Percentiles rank a stretch among this genome's conserved stretches.
phyloP scores from a whole-genome alignment of 1,140 invertebrate genomes.

The Lethrus apterus region DNA sequence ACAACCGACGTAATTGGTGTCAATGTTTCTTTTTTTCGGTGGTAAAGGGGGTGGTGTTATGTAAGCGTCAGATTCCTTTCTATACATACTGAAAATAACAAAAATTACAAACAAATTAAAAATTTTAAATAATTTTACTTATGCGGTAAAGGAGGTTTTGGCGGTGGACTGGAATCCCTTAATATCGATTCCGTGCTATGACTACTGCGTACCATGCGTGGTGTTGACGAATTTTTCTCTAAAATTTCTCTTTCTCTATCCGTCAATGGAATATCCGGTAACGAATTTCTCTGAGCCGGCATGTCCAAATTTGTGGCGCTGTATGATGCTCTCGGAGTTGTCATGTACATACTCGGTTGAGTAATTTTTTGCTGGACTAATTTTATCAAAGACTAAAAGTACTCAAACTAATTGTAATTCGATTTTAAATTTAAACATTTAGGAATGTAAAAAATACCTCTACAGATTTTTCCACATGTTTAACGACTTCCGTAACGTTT shows the following conservation, averaged over 20 bases:
- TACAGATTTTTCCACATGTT: conserved; percentile 70
- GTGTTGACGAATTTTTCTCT: conserved; percentile 49
- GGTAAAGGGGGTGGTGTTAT: conserved; percentile 62
- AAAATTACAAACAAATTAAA: conserved; percentile 13
- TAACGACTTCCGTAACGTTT: conserved; percentile 71
- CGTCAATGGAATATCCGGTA: conserved; percentile 76
- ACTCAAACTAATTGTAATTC: not conserved
- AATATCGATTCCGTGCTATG: conserved; percentile 66
- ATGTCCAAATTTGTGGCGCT: conserved; percentile 30
- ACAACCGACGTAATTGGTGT: conserved; percentile 40
- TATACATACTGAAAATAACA: not conserved
- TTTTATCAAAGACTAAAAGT: conserved; percentile 51
- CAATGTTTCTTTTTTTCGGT: conserved; percentile 57
- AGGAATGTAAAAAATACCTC: conserved; percentile 42
- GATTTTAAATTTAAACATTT: not conserved
- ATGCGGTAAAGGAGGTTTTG: conserved; percentile 78
- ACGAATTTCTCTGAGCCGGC: conserved; percentile 53
- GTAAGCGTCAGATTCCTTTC: conserved; percentile 25
- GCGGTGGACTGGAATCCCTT: conserved; percentile 61
- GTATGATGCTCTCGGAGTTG: conserved; percentile 34
- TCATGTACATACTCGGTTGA: conserved; percentile 41
- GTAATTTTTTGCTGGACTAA: conserved; percentile 59
- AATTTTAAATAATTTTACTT: conserved; percentile 45
- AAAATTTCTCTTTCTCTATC: conserved; percentile 65
- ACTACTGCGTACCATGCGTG: conserved; percentile 51